Evolutionary conservation across 2,888 invertebrate species (phyloP).

Genomic region (Cryptocheilus praepositus): DNA sequence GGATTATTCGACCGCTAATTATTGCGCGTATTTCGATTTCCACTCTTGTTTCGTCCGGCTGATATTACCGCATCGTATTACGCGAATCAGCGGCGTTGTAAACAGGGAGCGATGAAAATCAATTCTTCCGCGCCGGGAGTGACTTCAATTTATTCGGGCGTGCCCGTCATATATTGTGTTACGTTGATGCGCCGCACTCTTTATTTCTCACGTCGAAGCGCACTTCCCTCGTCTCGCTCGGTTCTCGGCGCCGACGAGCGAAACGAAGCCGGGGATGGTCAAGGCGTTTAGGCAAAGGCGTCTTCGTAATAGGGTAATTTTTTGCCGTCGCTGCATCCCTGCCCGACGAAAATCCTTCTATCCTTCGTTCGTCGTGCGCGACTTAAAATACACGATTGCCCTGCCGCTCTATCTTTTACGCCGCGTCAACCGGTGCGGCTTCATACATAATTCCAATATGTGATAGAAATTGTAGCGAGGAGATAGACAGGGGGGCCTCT

Average conservation of each 20-base stretch:
- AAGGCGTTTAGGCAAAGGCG: not conserved
- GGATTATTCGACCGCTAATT: no score
- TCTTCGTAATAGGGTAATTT: conserved; percentile 29
- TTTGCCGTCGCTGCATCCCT: conserved; percentile 22
- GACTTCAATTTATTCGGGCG: conserved; percentile 35
- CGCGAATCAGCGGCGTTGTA: not conserved
- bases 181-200: no score
- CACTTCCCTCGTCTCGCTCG: not conserved
- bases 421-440: conserved; percentile 18
- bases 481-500: conserved; percentile 33
- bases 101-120: conserved; percentile 39
- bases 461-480: conserved; percentile 60
- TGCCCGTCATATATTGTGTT: conserved; percentile 16
- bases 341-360: conserved; percentile 30
- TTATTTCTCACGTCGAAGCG: no score
- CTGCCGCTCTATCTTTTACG: conserved; percentile 14
- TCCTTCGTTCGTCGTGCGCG: conserved; percentile 27
- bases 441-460: conserved; percentile 65
- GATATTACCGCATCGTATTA: no score
- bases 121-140: conserved; percentile 33
- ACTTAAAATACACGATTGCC: conserved; percentile 38
- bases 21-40: not conserved
- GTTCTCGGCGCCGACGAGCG: conserved; percentile 12
- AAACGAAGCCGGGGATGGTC: conserved; percentile 17
- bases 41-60: not conserved